Evolutionary conservation across 2,113 vertebrate species (phyloP), one percentile per base, ranked within the genome.

Genomic region (Echinops telfairi): DNA sequence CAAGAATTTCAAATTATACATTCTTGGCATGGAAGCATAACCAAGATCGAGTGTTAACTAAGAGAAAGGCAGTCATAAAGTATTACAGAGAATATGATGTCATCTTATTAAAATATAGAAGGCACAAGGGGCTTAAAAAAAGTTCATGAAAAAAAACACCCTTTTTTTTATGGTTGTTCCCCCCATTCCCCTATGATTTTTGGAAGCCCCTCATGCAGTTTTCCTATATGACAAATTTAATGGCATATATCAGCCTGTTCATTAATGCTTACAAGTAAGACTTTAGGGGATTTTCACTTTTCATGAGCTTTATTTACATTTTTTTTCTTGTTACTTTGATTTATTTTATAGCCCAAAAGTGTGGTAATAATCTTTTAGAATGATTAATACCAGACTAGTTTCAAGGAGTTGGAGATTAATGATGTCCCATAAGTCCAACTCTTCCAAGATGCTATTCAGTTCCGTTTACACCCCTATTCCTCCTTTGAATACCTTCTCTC

Each of bases 1-100:
- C 23, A 3, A 90, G 77, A 78, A 38, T 89, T 36, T 94, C 8
- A 83, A 47, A 78, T 83, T 68, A 19, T 64, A 90, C 92, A 4
- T 91, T 94, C 6, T 47, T 76, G 22, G 29, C 68, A 70, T 14
- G 36, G 36, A 79, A 75, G 86, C 10, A 43, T 58, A 84, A 23
- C 57, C 91, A 85, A 79, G 47, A 89, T 15, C 43, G 76, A 66
- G 9, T 81, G 8, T 83, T 89, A 86, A 91, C 36, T 76, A 27
- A n/a, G 25, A 66, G 60, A 43, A 80, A 87, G 58, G 16, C 9
- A 25, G 0, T 8, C 9, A 33, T 23, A 43, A 71, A 47, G 0
- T 7, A 16, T 71, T 53, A 81, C 57, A 12, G 25, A 79, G 12
- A 88, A 2, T 70, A n/a, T 73, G 23, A 68, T 23, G 7, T 11